Conservation (phyloP, 2,888 invertebrate genomes). For the Altica lythri region DNA sequence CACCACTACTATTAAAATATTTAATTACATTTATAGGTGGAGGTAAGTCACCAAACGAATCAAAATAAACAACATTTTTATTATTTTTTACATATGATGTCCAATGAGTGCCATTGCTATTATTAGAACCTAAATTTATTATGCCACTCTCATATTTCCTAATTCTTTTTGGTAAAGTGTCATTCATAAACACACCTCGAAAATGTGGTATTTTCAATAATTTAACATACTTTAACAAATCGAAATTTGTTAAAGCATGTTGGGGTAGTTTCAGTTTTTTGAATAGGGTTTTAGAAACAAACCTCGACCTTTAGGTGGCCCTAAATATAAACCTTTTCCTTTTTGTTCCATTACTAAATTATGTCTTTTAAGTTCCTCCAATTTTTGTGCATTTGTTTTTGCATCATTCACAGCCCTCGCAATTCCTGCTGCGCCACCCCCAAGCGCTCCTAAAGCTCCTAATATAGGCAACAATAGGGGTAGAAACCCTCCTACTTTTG, state of each 20-base stretch:
- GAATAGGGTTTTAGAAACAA: too few species aligned
- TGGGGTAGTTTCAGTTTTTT: too few species aligned
- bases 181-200: conserved; percentile 27
- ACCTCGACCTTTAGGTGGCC: neutral
- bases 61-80: conserved; percentile 28
- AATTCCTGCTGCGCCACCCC: conserved; percentile 50
- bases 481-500: conserved; percentile 34
- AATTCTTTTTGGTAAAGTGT: conserved; percentile 23
- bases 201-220: neutral
- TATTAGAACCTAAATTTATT: conserved; percentile 29
- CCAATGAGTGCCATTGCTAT: conserved; percentile 32
- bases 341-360: conserved; percentile 51
- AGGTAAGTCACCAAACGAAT: conserved; percentile 28
- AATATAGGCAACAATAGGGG: conserved; percentile 49
- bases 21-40: conserved; percentile 28
- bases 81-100: conserved; percentile 25
- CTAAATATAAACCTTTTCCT: conserved; percentile 37
- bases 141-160: conserved; percentile 26
- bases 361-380: conserved; percentile 47
- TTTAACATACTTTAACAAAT: neutral
- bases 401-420: conserved; percentile 49
- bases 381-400: conserved; percentile 34
- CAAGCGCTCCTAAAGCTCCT: conserved; percentile 47
- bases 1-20: conserved; percentile 20
- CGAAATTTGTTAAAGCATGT: too few species aligned